phyloP scores from a whole-genome alignment of 2,113 vertebrate genomes.

The Tenrec ecaudatus region DNA sequence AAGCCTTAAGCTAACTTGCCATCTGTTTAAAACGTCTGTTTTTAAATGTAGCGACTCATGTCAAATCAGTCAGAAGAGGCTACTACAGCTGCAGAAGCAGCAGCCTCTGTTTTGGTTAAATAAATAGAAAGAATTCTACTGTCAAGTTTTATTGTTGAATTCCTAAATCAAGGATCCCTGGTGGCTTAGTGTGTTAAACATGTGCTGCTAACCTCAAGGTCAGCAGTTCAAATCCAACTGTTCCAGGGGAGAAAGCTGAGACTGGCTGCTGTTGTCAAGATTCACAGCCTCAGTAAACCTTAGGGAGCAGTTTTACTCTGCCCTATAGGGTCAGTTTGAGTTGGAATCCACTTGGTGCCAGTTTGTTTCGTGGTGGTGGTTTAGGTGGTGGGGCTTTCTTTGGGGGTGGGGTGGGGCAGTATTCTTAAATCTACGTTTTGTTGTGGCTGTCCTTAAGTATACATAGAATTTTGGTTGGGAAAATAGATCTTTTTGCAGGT shows the following conservation, averaged over 20 bases:
- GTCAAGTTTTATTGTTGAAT: neutral
- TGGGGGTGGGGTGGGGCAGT: neutral
- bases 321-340: too few relatives aligned
- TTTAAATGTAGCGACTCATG: conserved; percentile 51
- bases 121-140: conserved; percentile 41
- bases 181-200: too few relatives aligned
- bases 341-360: too few relatives aligned
- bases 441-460: neutral
- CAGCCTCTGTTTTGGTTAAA: conserved; percentile 41
- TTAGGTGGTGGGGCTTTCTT: too few relatives aligned
- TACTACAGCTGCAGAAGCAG: conserved; percentile 13
- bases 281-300: too few relatives aligned
- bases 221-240: too few relatives aligned
- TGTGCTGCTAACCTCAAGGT: too few relatives aligned
- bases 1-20: conserved; percentile 21
- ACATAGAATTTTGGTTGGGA: conserved; percentile 26
- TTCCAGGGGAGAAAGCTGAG: too few relatives aligned
- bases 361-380: too few relatives aligned
- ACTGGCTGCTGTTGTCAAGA: too few relatives aligned
- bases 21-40: conserved; percentile 23
- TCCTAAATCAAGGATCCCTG: too few relatives aligned
- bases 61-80: conserved; percentile 46
- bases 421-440: conserved; percentile 20
- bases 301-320: too few relatives aligned
- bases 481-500: conserved; percentile 32